phyloP scores from a whole-genome alignment of 2,888 invertebrate genomes.

The Drosophila nr. fundita region DNA sequence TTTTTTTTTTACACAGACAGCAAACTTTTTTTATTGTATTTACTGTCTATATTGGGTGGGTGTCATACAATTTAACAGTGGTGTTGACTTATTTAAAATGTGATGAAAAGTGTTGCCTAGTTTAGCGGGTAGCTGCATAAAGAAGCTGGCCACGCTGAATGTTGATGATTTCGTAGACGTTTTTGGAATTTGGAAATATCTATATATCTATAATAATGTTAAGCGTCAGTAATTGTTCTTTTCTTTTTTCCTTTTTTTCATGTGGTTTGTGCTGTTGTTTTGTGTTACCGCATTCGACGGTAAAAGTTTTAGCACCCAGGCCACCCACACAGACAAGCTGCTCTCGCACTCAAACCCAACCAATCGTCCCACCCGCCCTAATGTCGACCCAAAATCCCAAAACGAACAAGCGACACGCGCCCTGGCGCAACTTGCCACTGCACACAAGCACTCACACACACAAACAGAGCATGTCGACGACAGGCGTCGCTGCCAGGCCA shows the following conservation, averaged over 20 bases:
- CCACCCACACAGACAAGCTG: slow-evolving; percentile 43
- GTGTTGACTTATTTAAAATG: slow-evolving; percentile 27
- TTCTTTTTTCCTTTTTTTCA: slow-evolving; percentile 23
- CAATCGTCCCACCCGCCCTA: slow-evolving; percentile 19
- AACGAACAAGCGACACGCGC: slow-evolving; percentile 80
- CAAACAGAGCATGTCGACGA: slow-evolving; percentile 71
- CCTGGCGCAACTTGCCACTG: slow-evolving; percentile 53
- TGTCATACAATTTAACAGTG: slow-evolving; percentile 44
- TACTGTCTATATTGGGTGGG: slow-evolving; percentile 21
- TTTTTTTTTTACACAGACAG: slow-evolving; percentile 33
- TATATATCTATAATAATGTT: slow-evolving; percentile 22
- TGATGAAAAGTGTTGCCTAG: slow-evolving; percentile 59
- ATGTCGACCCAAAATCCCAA: slow-evolving; percentile 66
- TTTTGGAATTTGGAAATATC: slow-evolving; percentile 20
- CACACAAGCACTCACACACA: slow-evolving; percentile 18
- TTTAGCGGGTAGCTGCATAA: slow-evolving; percentile 36
- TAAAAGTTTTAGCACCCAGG: slow-evolving; percentile 51
- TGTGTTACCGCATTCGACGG: slow-evolving; percentile 47
- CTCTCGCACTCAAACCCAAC: slow-evolving; percentile 27
- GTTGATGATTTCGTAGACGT: slow-evolving; percentile 3
- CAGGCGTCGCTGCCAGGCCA: slow-evolving; percentile 77
- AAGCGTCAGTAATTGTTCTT: slow-evolving; percentile 55
- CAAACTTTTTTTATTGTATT: slow-evolving; percentile 22
- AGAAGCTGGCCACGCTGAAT: background rate
- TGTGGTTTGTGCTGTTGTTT: slow-evolving; percentile 34